Evolutionary conservation across 2,797 vertebrate species (phyloP), one percentile per base, ranked within the genome.

Genomic region (Aldrovandia affinis): DNA sequence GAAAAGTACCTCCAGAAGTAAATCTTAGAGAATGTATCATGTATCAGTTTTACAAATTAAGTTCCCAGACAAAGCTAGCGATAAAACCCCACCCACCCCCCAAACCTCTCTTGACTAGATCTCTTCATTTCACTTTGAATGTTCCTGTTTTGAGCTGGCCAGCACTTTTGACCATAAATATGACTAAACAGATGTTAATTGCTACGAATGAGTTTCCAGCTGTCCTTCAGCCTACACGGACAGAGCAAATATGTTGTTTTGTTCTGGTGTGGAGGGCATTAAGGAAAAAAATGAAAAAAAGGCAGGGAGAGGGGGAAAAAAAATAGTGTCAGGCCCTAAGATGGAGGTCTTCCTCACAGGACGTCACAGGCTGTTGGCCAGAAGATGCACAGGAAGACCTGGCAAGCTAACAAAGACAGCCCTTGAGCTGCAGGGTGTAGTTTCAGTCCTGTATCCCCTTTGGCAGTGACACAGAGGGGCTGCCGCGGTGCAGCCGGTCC

Each of bases 371-470:
- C 96, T 95, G 94, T 92, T 93, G 97, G 97, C 97, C 97, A 96
- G 96, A 97, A 97, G 97, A 98, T 97, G 97, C 96, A 97, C 97
- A 97, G 97, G 96, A 97, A 98, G 96, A 97, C 94, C 97, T 98
- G 98, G 97, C 98, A 95, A 94, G 92, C 95, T 97, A 98, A 99
- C 98, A 99, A 98, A 98, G 98, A 95, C 96, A 97, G 97, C 96
- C 97, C 98, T 99, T 98, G 97, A 98, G 97, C 96, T 96, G 96
- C 95, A 97, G 97, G 98, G 97, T 98, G 98, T 97, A 98, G 97
- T 97, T 84, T 97, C 96, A 96, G 78, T 63, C 95, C 96, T 96
- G 96, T 96, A 98, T 99, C 97, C 97, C 97, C 96, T 98, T 97
- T 99, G 98, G 98, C 98, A 98, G 96, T 92, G 88, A 93, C 97